Percentiles rank a stretch among this genome's conserved stretches.
Evolutionary conservation across 2,113 vertebrate species (phyloP).

Genomic region (Macquaria ambigua): DNA sequence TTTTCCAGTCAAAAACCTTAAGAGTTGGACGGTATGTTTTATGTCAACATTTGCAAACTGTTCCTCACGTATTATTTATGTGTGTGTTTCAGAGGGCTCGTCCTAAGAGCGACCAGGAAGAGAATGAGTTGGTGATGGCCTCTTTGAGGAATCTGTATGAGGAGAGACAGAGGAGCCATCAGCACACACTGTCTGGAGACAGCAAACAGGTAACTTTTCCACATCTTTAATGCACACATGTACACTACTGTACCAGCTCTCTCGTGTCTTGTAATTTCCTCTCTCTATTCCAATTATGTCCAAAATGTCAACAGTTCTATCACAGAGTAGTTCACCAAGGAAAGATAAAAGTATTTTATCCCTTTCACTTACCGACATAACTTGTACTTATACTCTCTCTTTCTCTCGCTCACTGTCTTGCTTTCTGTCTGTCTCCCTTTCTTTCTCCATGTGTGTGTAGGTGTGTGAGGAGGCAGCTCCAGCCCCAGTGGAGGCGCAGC

Average conservation of each 20-base stretch:
- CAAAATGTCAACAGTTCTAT: neutral
- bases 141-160: slow-evolving; percentile 91
- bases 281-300: neutral
- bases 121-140: slow-evolving; percentile 93
- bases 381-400: too few species aligned
- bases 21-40: neutral
- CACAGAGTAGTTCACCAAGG: neutral
- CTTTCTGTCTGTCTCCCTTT: neutral
- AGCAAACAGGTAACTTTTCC: slow-evolving; percentile 85
- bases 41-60: neutral
- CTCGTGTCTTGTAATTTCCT: neutral
- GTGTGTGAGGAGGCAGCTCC: slow-evolving; percentile 65
- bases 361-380: neutral
- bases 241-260: slow-evolving; percentile 28
- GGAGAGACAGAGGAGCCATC: slow-evolving; percentile 91
- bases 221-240: neutral
- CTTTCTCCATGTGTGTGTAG: slow-evolving; percentile 33
- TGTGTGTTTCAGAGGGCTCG: slow-evolving; percentile 87
- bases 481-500: slow-evolving; percentile 82
- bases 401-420: neutral
- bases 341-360: neutral
- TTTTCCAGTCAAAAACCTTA: neutral
- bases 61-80: neutral
- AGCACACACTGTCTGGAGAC: slow-evolving; percentile 85
- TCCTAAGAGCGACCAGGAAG: slow-evolving; percentile 92